Conservation (phyloP, 2,797 vertebrate genomes). For the Enteromius unitaeniatus region DNA sequence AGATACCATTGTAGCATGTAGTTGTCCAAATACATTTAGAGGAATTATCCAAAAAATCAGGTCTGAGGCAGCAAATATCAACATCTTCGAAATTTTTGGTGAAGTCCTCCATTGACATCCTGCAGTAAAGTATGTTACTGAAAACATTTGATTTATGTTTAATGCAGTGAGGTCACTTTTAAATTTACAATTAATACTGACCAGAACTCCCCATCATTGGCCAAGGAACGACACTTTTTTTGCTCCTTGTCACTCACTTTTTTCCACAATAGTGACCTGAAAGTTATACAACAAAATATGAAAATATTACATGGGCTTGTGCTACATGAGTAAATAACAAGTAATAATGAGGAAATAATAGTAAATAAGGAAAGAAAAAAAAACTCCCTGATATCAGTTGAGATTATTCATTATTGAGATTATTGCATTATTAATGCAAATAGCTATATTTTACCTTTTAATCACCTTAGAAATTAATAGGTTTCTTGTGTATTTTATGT, state of each 20-base stretch:
- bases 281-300: constrained; percentile 18
- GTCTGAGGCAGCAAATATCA: constrained; percentile 84
- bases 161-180: background rate
- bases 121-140: constrained; percentile 55
- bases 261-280: constrained; percentile 73
- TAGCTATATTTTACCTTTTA: background rate
- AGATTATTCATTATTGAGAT: background rate
- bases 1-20: constrained; percentile 77
- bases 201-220: constrained; percentile 81
- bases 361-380: background rate
- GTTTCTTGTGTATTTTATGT: background rate
- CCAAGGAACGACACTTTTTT: constrained; percentile 55
- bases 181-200: constrained; percentile 54
- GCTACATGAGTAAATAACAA: background rate
- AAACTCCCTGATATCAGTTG: background rate
- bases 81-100: constrained; percentile 76
- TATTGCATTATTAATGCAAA: background rate
- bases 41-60: constrained; percentile 81
- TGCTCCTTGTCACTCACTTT: constrained; percentile 67
- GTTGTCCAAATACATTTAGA: constrained; percentile 78
- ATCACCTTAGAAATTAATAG: background rate
- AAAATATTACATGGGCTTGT: background rate
- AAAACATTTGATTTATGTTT: background rate
- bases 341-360: background rate
- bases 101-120: constrained; percentile 86